Evolutionary conservation across 2,797 vertebrate genomes (phyloP).

Genomic region (Mus caroli): DNA sequence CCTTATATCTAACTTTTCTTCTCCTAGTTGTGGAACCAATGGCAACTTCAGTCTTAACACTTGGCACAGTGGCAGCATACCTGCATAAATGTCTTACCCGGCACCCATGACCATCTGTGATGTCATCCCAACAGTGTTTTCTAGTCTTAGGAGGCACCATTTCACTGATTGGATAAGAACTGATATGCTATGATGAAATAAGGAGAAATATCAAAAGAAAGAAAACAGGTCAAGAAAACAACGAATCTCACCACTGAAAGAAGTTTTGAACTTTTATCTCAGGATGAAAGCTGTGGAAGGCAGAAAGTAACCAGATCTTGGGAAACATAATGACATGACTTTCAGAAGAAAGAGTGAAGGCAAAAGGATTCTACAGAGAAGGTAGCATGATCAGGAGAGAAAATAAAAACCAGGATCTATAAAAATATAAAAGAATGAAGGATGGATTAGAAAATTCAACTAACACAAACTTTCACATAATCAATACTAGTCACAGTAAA

Average conservation of each 20-base stretch:
- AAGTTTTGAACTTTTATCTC: neutral
- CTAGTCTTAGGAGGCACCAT: neutral
- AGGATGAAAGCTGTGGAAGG: neutral
- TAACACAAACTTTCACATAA: constrained; percentile 15
- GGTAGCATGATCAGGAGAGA: neutral
- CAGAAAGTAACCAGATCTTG: neutral
- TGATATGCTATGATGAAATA: neutral
- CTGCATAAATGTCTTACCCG: neutral
- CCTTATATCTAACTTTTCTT: neutral
- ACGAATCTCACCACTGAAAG: neutral
- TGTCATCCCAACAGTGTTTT: neutral
- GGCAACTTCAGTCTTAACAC: neutral
- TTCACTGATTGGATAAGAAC: neutral
- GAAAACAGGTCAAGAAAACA: neutral
- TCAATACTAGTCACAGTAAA: neutral
- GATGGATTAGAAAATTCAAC: neutral
- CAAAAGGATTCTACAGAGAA: neutral
- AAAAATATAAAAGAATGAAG: neutral
- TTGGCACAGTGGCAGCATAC: neutral
- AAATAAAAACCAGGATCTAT: neutral
- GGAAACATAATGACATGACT: neutral
- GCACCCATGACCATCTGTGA: neutral
- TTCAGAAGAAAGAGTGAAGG: neutral
- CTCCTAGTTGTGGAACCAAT: neutral
- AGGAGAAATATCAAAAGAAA: neutral